These are phyloP conservation scores for Galeopterus variegatus DNA, from an alignment of 2,113 vertebrate species.

Conservation along the genomic window DNA sequence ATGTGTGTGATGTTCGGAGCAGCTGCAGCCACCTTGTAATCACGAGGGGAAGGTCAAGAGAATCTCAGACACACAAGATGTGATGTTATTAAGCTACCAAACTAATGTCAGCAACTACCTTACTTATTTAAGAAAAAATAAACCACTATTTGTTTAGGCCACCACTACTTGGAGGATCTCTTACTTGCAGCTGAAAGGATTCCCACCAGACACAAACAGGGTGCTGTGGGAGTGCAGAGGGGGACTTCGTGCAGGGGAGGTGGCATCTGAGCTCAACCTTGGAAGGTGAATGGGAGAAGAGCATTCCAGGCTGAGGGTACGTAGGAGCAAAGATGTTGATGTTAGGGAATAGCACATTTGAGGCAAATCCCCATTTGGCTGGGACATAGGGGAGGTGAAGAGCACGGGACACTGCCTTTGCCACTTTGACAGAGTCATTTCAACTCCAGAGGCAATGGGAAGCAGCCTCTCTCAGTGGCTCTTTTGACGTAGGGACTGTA, in stretches of 20 bases:
- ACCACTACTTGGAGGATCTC: neutral
- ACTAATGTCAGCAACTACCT: neutral
- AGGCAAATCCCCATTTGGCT: neutral
- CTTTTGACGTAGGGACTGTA: neutral
- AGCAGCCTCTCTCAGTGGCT: neutral
- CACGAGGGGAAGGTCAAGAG: neutral
- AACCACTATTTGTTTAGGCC: neutral
- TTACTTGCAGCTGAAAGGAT: neutral
- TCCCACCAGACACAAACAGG: neutral
- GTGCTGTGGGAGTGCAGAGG: neutral
- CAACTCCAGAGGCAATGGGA: neutral
- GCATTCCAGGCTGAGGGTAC: neutral
- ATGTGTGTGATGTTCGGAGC: neutral
- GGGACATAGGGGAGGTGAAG: neutral
- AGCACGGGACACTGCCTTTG: neutral
- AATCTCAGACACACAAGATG: neutral
- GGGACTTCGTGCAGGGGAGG: neutral
- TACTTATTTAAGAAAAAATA: neutral
- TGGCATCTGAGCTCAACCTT: neutral
- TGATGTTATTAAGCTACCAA: neutral
- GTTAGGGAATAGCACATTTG: neutral
- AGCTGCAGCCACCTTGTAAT: neutral
- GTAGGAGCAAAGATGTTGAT: neutral
- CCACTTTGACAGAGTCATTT: neutral
- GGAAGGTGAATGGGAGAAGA: neutral